Conservation (phyloP, 1,140 invertebrate genomes). For the Oreohelix idahoensis region DNA sequence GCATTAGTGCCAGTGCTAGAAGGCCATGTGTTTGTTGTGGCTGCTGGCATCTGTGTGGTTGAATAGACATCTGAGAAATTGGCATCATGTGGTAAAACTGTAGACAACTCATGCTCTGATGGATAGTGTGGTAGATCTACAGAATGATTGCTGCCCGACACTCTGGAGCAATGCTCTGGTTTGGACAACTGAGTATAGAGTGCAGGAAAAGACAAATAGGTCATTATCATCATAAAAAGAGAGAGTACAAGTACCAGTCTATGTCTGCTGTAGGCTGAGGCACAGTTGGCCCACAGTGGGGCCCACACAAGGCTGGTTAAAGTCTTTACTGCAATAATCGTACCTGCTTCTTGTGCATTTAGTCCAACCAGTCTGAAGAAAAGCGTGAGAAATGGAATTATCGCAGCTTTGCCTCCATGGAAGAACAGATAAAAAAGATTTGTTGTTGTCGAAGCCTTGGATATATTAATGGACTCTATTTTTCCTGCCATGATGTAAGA, state of each 20-base stretch:
- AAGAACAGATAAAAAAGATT: constrained; percentile 68
- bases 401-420: constrained; percentile 65
- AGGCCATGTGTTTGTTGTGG: neutral
- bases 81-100: neutral
- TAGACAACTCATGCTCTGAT: neutral
- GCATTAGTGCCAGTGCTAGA: neutral
- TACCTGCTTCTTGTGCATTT: constrained; percentile 63
- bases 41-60: neutral
- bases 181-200: constrained; percentile 47
- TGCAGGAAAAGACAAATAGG: constrained; percentile 59
- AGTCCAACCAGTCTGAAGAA: constrained; percentile 67
- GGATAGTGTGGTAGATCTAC: neutral
- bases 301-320: constrained; percentile 65
- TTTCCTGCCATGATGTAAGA: constrained; percentile 16
- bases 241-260: constrained; percentile 63
- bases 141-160: neutral
- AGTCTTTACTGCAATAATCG: constrained; percentile 65
- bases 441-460: constrained; percentile 58
- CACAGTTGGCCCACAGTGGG: constrained; percentile 66
- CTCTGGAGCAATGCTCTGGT: constrained; percentile 2
- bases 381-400: constrained; percentile 68
- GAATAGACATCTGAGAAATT: neutral
- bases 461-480: constrained; percentile 59
- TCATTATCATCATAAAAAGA: constrained; percentile 62
- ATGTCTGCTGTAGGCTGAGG: constrained; percentile 59